Base-by-base conservation (phyloP, 2,113 vertebrate genomes). In the Penelope pileata region DNA sequence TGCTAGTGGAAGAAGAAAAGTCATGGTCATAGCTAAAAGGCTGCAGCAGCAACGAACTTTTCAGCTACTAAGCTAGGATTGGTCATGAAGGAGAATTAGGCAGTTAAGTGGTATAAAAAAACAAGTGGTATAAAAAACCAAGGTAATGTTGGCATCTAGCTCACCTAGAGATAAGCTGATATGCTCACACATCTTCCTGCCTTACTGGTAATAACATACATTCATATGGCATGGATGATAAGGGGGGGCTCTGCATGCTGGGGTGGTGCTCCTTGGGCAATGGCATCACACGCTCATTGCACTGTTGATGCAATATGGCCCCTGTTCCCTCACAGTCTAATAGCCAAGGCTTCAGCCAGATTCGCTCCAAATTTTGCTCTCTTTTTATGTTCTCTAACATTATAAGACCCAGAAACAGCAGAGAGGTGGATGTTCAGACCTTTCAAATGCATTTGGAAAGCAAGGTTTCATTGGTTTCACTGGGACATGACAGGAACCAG, bases 101-200 rank as follows among this genome's bases (percentile, higher is more conserved):
- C 60, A 0, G 0, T 29, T 51, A 69, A 22, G 58, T 68, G n/a
- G n/a, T n/a, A n/a, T n/a, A n/a, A n/a, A n/a, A n/a, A 77, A 93
- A 68, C 12, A 47, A 60, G 62, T 68, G 19, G 36, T 42, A 89
- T 18, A 69, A 85, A 85, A 64, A 93, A 36, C 12, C 27, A 70
- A 45, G 32, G 23, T 63, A 32, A 30, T 8, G 5, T 12, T 60
- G 54, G 86, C 48, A 64, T 42, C 8, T 7, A 73, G 22, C 38
- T 69, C 34, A 40, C 40, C 16, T 23, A 74, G 64, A 75, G 36
- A 62, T 2, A 70, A 15, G 29, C 45, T 19, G 16, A 51, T 32
- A 42, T 10, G 64, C 10, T 81, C 43, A 54, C 22, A 42, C 10
- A 62, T 40, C 16, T 34, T 51, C 43, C 77, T 54, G 13, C 27